Percentiles rank a stretch among this genome's conserved stretches.
Conservation (phyloP, 1,140 invertebrate genomes). For the Zaprionus camerounensis region DNA sequence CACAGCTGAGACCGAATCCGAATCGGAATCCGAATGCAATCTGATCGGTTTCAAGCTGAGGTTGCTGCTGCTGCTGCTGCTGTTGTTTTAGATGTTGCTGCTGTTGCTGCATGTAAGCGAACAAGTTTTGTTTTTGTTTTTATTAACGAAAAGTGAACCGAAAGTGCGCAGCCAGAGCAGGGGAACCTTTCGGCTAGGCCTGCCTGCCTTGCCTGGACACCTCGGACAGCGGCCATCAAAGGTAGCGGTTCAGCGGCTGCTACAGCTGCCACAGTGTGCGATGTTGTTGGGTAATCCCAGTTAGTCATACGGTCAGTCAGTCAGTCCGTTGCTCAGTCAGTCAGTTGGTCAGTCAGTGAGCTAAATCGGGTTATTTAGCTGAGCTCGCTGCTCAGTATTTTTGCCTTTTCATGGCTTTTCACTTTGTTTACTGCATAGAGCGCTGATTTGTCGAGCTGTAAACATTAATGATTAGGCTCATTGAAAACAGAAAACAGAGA, state of each 20-base stretch:
- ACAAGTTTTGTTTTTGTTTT: slow-evolving; percentile 64
- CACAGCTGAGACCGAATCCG: slow-evolving; percentile 30
- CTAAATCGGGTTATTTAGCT: slow-evolving; percentile 60
- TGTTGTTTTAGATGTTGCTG: slow-evolving; percentile 30
- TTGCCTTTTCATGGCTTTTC: slow-evolving; percentile 63
- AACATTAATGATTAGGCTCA: slow-evolving; percentile 65
- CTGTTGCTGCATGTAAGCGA: slow-evolving; percentile 63
- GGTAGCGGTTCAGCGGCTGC: slow-evolving; percentile 46
- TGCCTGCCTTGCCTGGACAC: slow-evolving; percentile 24
- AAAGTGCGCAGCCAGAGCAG: slow-evolving; percentile 65
- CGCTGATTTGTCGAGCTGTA: slow-evolving; percentile 32
- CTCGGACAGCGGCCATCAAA: slow-evolving; percentile 53
- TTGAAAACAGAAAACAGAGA: slow-evolving; percentile 60
- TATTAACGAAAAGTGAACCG: slow-evolving; percentile 50
- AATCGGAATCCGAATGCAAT: slow-evolving; percentile 68
- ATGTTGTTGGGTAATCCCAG: slow-evolving; percentile 46
- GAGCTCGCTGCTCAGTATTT: slow-evolving; percentile 1
- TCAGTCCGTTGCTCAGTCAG: slow-evolving; percentile 33
- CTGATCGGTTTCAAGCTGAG: slow-evolving; percentile 57
- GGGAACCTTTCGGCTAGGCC: slow-evolving; percentile 66
- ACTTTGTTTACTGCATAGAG: slow-evolving; percentile 41
- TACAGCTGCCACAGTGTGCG: slow-evolving; percentile 27
- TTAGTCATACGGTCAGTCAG: slow-evolving; percentile 45
- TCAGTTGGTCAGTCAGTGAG: slow-evolving; percentile 39
- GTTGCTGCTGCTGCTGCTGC: slow-evolving; percentile 28